phyloP scores from a whole-genome alignment of 2,797 vertebrate species.

The Gymnopithys bicolor region DNA sequence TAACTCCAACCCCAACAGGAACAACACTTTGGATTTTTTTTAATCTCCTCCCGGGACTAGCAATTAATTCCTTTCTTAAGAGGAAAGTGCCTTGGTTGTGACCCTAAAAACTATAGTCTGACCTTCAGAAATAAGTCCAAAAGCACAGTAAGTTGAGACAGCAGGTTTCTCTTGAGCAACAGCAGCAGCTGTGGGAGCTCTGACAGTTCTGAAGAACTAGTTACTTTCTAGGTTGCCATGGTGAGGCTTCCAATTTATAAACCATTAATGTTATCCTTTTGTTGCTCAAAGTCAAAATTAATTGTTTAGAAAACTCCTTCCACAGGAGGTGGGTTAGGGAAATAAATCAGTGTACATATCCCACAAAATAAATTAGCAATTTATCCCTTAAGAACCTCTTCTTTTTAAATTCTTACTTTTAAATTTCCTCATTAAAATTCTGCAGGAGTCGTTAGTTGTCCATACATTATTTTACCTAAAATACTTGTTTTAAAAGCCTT shows the following conservation, averaged over 20 bases:
- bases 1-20: neutral
- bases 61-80: constrained; percentile 26
- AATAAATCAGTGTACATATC: neutral
- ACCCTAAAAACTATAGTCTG: constrained; percentile 27
- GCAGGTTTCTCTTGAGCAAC: constrained; percentile 16
- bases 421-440: neutral
- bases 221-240: constrained; percentile 48
- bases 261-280: neutral
- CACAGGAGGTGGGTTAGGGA: neutral
- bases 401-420: neutral
- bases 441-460: neutral
- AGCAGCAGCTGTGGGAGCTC: neutral
- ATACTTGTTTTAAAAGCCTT: neutral
- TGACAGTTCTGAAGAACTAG: constrained; percentile 9
- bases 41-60: neutral
- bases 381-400: neutral
- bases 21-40: neutral
- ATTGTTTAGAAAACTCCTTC: neutral
- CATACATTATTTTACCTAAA: neutral
- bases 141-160: constrained; percentile 32
- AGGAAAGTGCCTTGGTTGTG: neutral
- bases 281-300: constrained; percentile 35
- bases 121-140: constrained; percentile 56
- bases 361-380: neutral
- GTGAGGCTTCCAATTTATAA: constrained; percentile 52